Conservation (phyloP, 2,888 invertebrate genomes). For the Pristionchus exspectatus region DNA sequence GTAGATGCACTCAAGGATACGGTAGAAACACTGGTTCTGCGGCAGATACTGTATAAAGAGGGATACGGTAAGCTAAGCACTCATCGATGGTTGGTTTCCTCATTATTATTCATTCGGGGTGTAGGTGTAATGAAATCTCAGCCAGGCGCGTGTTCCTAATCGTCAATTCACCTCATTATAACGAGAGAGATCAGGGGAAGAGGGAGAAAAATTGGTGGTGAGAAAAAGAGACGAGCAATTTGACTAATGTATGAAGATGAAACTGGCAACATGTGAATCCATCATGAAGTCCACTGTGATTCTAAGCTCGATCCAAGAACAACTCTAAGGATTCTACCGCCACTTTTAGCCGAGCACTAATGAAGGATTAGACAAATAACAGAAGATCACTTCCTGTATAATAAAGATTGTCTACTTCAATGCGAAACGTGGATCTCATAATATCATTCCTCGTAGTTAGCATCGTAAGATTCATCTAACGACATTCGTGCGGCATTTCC, state of each 20-base stretch:
- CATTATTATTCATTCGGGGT: not conserved
- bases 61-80: not conserved
- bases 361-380: no score
- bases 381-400: not conserved
- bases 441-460: not conserved
- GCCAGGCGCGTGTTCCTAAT: slow-evolving; percentile 15
- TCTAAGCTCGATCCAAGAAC: not conserved
- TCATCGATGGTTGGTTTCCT: not conserved
- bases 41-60: not conserved
- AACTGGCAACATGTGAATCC: slow-evolving; percentile 1
- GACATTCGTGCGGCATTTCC: not conserved
- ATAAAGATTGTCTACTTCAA: not conserved
- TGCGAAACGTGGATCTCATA: not conserved
- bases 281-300: not conserved
- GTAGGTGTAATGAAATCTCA: not conserved
- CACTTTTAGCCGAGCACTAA: not conserved
- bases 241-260: not conserved
- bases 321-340: not conserved
- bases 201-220: not conserved
- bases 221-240: not conserved
- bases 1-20: not conserved
- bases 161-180: not conserved
- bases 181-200: not conserved
- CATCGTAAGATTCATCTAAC: not conserved
- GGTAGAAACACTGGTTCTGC: no score